Conservation (phyloP, 2,113 vertebrate genomes). For the Chionodraco myersi region DNA sequence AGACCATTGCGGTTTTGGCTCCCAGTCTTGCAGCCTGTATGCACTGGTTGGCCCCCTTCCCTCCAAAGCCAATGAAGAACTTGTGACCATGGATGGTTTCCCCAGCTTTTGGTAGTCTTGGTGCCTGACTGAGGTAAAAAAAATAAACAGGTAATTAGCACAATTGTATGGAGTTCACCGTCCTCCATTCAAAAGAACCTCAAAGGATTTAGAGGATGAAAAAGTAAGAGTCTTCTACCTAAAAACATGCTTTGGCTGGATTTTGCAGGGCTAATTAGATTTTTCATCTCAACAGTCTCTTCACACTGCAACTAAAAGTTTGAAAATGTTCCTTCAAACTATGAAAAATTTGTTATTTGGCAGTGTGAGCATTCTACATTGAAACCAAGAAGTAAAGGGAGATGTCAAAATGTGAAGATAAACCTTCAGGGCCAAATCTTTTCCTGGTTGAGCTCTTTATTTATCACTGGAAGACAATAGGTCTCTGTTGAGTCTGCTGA, state of each 20-base stretch:
- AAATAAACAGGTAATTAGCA: slow-evolving; percentile 34
- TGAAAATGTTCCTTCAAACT: slow-evolving; percentile 32
- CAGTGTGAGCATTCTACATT: slow-evolving; percentile 6
- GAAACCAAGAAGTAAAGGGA: neutral
- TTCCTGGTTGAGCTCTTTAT: slow-evolving; percentile 44
- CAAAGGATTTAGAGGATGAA: neutral
- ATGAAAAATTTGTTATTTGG: slow-evolving; percentile 23
- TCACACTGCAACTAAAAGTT: slow-evolving; percentile 34
- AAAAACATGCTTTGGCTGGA: neutral
- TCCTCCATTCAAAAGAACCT: slow-evolving; percentile 14
- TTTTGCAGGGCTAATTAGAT: neutral
- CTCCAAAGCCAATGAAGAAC: slow-evolving; percentile 96
- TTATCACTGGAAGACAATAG: slow-evolving; percentile 34
- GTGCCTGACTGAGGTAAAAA: slow-evolving; percentile 85
- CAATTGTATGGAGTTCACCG: slow-evolving; percentile 16
- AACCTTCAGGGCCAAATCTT: slow-evolving; percentile 30
- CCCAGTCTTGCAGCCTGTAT: slow-evolving; percentile 94
- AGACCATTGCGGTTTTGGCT: slow-evolving; percentile 90
- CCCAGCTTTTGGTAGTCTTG: slow-evolving; percentile 91
- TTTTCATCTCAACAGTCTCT: slow-evolving; percentile 4
- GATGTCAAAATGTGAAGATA: slow-evolving; percentile 50
- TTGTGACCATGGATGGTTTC: slow-evolving; percentile 95
- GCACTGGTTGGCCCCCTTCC: slow-evolving; percentile 98
- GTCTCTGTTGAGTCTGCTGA: slow-evolving; percentile 25
- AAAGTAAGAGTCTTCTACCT: neutral